A percentile compares a stretch with the other conserved stretches of the same genome.
These are phyloP conservation scores for Leptatherina wallacei DNA, from an alignment of 2,797 vertebrate genomes.

Conservation along the genomic window DNA sequence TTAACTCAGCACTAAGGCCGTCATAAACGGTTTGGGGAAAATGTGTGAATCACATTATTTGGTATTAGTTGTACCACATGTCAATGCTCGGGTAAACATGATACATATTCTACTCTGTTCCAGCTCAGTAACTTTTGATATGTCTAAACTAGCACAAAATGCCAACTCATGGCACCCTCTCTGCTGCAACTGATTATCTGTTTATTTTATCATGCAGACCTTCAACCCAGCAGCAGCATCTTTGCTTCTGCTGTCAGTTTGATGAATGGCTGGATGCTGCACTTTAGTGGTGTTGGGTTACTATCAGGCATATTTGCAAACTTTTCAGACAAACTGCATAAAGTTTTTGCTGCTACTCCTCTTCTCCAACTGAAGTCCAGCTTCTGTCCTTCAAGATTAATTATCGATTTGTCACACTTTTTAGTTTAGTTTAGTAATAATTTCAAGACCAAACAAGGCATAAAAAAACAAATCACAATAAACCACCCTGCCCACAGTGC, in stretches of 20 bases:
- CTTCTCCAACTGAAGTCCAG: background rate
- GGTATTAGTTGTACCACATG: background rate
- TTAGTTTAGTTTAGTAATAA: conserved; percentile 49
- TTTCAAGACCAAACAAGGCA: conserved; percentile 45
- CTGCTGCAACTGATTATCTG: conserved; percentile 25
- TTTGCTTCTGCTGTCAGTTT: conserved; percentile 22
- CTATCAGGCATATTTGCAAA: conserved; percentile 28
- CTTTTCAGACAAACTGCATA: conserved; percentile 22
- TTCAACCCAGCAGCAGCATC: conserved; percentile 11
- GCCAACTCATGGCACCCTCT: conserved; percentile 1
- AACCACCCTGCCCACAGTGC: conserved; percentile 54
- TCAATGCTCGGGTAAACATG: background rate
- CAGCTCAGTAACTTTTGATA: background rate
- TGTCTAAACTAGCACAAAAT: background rate
- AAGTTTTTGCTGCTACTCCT: background rate
- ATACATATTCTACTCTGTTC: conserved; percentile 1
- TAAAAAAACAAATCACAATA: conserved; percentile 58
- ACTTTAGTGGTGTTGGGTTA: background rate
- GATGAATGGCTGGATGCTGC: conserved; percentile 21
- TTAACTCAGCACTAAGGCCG: background rate
- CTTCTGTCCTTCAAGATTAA: conserved; percentile 3
- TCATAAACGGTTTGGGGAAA: background rate
- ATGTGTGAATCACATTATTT: background rate
- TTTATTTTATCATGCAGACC: conserved; percentile 30
- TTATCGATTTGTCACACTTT: conserved; percentile 47